Evolutionary conservation across 2,888 invertebrate genomes (phyloP), one percentile per base, ranked within the genome.

Genomic region (Atrina japonica): DNA sequence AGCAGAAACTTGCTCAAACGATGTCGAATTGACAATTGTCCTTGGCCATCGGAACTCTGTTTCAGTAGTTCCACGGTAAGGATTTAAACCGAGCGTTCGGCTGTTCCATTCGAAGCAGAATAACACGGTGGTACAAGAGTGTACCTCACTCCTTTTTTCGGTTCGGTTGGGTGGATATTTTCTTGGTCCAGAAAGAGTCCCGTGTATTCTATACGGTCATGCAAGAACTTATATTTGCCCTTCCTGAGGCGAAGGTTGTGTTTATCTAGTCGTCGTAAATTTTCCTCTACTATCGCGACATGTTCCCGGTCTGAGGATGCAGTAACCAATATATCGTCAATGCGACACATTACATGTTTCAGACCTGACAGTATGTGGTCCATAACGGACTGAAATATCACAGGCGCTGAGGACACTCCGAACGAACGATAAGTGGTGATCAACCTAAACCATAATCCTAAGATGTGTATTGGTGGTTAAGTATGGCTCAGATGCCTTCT

Each of bases 401-500:
- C 70, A 6, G 71, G 77, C 3, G 66, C 60, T 11, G 73, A 66
- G 16, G 61, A 49, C 21, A 78, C 60, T 35, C 74, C n/a, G n/a
- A n/a, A n/a, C 78, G 50, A 63, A 75, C 21, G 64, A 61, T 50
- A 77, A 41, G 3, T 75, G 41, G 3, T 58, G 66, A 40, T 70
- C n/a, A n/a, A 69, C 18, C 53, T 21, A 60, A 50, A 77, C 16
- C 76, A 45, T 27, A n/a, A n/a, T n/a, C n/a, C 77, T 74, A 16
- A 58, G n/a, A 7, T 63, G 70, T 23, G 77, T 79, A 29, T 78
- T 78, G 3, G 71, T 60, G 16, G 75, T 77, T 23, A 77, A 21
- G 29, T 66, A 70, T 47, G 73, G 45, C 58, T 69, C 29, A 2
- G 73, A 77, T 25, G 50, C 58, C 23, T 64, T 45, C 11, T 75